Conservation (phyloP, 1,140 invertebrate genomes). For the Xylocopa sonorina region DNA sequence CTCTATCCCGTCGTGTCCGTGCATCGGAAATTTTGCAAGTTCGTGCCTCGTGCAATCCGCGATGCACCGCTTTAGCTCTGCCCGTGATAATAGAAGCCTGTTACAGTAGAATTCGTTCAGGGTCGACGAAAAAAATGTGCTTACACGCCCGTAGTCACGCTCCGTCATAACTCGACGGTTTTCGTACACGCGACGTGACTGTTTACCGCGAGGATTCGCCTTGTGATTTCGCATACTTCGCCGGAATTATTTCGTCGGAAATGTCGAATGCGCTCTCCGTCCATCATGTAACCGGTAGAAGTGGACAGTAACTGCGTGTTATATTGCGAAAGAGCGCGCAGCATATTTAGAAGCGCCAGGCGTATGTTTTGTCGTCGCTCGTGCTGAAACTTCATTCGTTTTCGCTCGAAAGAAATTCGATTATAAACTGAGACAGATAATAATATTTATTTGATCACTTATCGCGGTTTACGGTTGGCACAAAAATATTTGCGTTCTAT, state of each 20-base stretch:
- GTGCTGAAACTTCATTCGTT: background rate
- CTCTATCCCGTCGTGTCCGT: background rate
- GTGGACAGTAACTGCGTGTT: background rate
- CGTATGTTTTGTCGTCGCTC: background rate
- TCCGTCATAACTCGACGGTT: constrained; percentile 6
- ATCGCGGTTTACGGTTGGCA: background rate
- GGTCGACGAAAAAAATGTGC: constrained; percentile 27
- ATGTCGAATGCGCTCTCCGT: no score
- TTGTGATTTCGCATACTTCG: background rate
- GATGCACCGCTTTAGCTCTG: background rate
- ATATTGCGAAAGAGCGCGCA: background rate
- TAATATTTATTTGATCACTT: background rate
- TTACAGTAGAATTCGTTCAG: constrained; percentile 30
- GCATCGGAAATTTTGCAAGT: constrained; percentile 8
- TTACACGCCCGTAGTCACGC: constrained; percentile 12
- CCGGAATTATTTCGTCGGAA: background rate
- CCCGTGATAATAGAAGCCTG: constrained; percentile 12
- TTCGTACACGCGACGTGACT: constrained; percentile 25
- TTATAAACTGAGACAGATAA: no score
- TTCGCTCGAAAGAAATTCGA: no score
- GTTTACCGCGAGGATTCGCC: constrained; percentile 1
- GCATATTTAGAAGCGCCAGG: background rate
- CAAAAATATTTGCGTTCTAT: background rate
- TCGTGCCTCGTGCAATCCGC: background rate
- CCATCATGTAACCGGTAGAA: background rate